Evolutionary conservation across 2,113 vertebrate genomes (phyloP).

Genomic region (Pyrgilauda ruficollis): DNA sequence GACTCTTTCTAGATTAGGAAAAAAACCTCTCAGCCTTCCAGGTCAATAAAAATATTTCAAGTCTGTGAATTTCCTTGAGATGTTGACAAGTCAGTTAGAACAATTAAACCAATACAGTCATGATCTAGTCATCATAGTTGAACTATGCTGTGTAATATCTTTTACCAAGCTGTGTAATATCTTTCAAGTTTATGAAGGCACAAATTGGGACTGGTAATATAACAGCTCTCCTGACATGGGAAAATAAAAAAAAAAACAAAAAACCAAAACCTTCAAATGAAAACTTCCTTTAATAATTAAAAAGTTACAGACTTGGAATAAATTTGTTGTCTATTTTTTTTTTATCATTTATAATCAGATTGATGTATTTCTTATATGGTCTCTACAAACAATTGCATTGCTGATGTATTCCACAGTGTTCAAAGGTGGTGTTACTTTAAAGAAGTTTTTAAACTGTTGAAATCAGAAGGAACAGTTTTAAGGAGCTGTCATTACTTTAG

Average conservation of each 20-base stretch:
- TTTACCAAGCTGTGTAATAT: neutral
- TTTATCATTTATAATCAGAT: neutral
- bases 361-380: fast-evolving
- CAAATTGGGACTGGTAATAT: neutral
- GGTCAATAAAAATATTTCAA: slow-evolving; percentile 32
- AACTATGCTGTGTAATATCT: neutral
- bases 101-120: neutral
- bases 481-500: neutral
- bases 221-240: neutral
- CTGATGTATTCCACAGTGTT: neutral
- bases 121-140: neutral
- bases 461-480: neutral
- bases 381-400: neutral
- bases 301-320: neutral
- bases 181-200: neutral
- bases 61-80: neutral
- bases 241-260: neutral
- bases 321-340: neutral
- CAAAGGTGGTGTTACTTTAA: neutral
- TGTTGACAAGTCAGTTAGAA: neutral
- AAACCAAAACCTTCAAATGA: neutral
- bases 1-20: neutral
- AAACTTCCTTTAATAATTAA: neutral
- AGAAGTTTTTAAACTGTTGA: neutral
- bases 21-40: neutral